These are phyloP conservation scores for Harpalus rubripes DNA, from an alignment of 2,888 invertebrate species.

Conservation along the genomic window DNA sequence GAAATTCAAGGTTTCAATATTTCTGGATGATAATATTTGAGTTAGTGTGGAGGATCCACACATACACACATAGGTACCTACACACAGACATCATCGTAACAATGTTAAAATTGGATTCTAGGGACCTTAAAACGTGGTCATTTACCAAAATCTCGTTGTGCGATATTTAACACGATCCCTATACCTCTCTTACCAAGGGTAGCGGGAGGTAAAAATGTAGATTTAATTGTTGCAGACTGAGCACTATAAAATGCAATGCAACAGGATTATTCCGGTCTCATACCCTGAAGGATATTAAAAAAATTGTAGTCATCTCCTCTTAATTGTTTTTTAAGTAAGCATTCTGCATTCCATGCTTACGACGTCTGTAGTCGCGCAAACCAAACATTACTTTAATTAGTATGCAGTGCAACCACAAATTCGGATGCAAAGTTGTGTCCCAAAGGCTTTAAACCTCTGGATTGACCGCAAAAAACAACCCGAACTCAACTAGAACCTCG, in stretches of 20 bases:
- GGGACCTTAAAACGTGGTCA: no score
- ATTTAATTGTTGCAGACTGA: no score
- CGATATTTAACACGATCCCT: no score
- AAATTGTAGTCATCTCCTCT: neutral
- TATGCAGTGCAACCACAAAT: constrained; percentile 46
- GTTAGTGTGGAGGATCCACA: no score
- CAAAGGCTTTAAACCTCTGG: constrained; percentile 40
- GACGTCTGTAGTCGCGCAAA: constrained; percentile 40
- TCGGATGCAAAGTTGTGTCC: constrained; percentile 46
- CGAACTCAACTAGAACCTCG: constrained; percentile 40
- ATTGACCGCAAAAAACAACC: constrained; percentile 24
- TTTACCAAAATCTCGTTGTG: no score
- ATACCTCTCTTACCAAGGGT: no score
- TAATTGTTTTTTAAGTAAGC: neutral
- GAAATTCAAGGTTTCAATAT: no score
- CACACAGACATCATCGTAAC: no score
- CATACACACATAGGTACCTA: no score
- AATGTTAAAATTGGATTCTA: no score
- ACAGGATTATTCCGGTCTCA: neutral
- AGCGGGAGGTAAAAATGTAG: no score
- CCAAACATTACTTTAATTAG: constrained; percentile 63
- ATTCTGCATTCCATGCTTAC: neutral
- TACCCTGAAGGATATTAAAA: neutral
- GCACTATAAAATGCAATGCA: neutral
- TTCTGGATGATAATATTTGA: no score